A percentile compares a stretch with the other conserved stretches of the same genome.
phyloP scores from a whole-genome alignment of 1,140 invertebrate genomes.

The Batillaria attramentaria region DNA sequence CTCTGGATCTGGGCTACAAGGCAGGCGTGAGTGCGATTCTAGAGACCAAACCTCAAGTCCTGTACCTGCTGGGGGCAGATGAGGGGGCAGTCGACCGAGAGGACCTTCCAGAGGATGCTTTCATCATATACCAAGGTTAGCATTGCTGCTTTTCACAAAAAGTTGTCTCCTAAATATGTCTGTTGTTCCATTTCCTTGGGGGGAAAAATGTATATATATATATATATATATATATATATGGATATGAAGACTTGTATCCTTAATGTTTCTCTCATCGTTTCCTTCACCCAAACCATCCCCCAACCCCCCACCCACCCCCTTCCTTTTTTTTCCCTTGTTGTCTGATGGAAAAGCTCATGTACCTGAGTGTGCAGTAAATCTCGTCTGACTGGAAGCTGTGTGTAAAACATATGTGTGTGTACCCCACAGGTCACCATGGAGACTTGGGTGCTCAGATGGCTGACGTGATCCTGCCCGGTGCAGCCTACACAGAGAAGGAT shows the following conservation, averaged over 20 bases:
- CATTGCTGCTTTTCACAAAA: background rate
- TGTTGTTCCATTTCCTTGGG: background rate
- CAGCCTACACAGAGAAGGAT: conserved; percentile 99
- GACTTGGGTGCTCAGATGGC: conserved; percentile 94
- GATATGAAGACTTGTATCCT: too few species aligned
- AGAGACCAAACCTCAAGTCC: conserved; percentile 81
- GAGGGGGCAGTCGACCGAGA: conserved; percentile 83
- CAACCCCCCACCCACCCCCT: background rate
- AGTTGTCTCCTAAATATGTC: background rate
- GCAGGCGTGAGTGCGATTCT: conserved; percentile 83
- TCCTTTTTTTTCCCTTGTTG: background rate
- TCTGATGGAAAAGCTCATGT: background rate
- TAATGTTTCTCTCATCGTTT: too few species aligned
- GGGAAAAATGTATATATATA: too few species aligned
- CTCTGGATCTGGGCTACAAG: conserved; percentile 94
- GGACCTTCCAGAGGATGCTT: conserved; percentile 86
- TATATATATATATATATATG: too few species aligned
- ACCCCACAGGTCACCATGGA: conserved; percentile 96
- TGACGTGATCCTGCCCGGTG: conserved; percentile 92
- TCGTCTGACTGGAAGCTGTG: background rate
- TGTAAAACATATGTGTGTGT: too few species aligned
- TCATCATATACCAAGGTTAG: conserved; percentile 91
- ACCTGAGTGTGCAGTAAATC: background rate
- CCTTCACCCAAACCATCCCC: background rate
- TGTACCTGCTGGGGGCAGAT: conserved; percentile 95